Evolutionary conservation across 2,888 invertebrate species (phyloP).

Genomic region (Nasonia oneida): DNA sequence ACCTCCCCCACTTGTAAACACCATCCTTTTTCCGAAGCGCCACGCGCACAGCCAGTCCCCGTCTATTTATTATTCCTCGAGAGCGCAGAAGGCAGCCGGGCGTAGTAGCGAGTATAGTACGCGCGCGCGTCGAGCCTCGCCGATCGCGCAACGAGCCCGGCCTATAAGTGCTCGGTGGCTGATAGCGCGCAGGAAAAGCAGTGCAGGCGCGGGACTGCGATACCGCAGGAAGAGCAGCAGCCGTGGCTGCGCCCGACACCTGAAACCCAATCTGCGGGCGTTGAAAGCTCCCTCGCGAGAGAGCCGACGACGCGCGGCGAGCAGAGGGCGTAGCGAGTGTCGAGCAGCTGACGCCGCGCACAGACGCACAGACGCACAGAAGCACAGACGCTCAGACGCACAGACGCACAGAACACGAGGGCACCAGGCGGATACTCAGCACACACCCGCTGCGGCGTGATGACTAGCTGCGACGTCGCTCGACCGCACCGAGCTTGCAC

Average conservation of each 20-base stretch:
- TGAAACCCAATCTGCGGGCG: not conserved
- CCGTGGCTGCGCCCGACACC: not conserved
- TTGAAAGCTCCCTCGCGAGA: not conserved
- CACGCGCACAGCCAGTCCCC: slow-evolving; percentile 25
- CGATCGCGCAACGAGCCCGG: not conserved
- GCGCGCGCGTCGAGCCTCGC: not conserved
- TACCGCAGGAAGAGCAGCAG: not conserved
- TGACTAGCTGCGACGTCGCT: not conserved
- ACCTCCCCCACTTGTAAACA: slow-evolving; percentile 19
- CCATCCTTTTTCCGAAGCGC: slow-evolving; percentile 29
- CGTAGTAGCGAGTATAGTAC: slow-evolving; percentile 6
- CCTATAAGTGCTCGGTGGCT: not conserved
- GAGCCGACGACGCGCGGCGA: not conserved
- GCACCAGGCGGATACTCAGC: not conserved
- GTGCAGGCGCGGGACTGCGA: too few relatives aligned
- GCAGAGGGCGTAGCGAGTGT: not conserved
- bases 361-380: not conserved
- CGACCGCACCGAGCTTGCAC: not conserved
- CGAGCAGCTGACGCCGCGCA: not conserved
- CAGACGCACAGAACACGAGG: not conserved
- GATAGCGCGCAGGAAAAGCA: not conserved
- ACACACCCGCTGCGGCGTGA: not conserved
- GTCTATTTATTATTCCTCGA: slow-evolving; percentile 52
- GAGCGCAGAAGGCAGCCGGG: not conserved
- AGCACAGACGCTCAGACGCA: not conserved